These are phyloP conservation scores for Pseudococcus viburni DNA, from an alignment of 2,888 invertebrate genomes.

Conservation along the genomic window DNA sequence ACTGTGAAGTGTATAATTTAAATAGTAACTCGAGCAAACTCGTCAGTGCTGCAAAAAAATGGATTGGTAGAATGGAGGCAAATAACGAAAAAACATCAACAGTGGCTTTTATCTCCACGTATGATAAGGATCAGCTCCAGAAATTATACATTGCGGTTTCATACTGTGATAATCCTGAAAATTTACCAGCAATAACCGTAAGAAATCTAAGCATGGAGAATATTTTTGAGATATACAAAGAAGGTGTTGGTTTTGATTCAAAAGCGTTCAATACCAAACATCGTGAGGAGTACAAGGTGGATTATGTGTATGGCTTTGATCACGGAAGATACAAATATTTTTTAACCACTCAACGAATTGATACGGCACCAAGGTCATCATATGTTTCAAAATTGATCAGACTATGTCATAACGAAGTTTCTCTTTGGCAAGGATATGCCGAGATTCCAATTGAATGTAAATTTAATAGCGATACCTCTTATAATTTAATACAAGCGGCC, in stretches of 20 bases:
- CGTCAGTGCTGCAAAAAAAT: conserved; percentile 74
- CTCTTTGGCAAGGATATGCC: conserved; percentile 89
- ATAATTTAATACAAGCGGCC: conserved; percentile 95
- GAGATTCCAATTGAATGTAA: conserved; percentile 96
- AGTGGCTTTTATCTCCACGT: conserved; percentile 75
- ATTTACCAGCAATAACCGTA: too few species aligned
- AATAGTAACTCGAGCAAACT: too few species aligned
- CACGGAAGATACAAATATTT: conserved; percentile 97
- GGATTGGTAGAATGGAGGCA: too few species aligned
- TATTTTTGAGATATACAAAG: too few species aligned
- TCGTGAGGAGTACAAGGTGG: conserved; percentile 91
- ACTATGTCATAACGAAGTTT: conserved; percentile 87
- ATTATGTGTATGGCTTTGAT: conserved; percentile 96
- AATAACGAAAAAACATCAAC: conserved; percentile 91
- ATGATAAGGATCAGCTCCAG: too few species aligned
- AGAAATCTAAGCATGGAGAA: too few species aligned
- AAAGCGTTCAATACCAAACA: conserved; percentile 72
- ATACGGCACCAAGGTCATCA: conserved; percentile 80
- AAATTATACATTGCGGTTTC: too few species aligned
- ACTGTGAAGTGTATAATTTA: conserved; percentile 74
- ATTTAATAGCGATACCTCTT: conserved; percentile 80
- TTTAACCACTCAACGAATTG: conserved; percentile 91
- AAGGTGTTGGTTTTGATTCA: neutral
- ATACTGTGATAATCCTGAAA: too few species aligned
- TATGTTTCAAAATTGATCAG: conserved; percentile 94